Evolutionary conservation across 2,113 vertebrate species (phyloP).

Genomic region (Cololabis saira): DNA sequence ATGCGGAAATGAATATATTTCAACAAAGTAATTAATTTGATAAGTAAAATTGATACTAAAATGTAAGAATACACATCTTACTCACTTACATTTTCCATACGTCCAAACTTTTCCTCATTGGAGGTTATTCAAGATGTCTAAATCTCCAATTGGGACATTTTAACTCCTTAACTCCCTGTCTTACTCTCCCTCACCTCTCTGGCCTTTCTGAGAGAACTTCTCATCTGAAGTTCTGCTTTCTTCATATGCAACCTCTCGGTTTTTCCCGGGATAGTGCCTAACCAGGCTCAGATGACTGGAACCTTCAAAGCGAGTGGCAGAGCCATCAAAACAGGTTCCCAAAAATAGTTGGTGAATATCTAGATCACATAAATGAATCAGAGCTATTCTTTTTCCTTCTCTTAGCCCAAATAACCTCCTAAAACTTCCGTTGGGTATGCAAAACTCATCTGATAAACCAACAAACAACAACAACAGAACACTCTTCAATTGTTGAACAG

Average conservation of each 20-base stretch:
- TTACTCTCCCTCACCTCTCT: slow-evolving; percentile 13
- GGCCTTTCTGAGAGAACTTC: slow-evolving; percentile 13
- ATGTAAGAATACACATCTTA: no score
- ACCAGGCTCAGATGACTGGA: slow-evolving; percentile 25
- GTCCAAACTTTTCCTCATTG: no score
- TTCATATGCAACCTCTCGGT: slow-evolving; percentile 54
- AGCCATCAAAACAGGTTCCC: slow-evolving; percentile 41
- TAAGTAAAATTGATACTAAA: no score
- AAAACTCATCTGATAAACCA: slow-evolving; percentile 38
- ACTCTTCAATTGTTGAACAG: slow-evolving; percentile 56
- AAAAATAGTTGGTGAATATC: slow-evolving; percentile 42
- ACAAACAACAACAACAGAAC: slow-evolving; percentile 55
- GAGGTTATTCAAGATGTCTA: slow-evolving; percentile 10
- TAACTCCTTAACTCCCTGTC: neutral
- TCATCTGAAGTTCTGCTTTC: slow-evolving; percentile 50
- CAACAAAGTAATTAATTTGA: no score
- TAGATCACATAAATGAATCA: slow-evolving; percentile 55
- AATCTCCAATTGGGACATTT: neutral
- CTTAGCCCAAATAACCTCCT: slow-evolving; percentile 18
- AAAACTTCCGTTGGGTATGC: slow-evolving; percentile 34
- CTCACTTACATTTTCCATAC: no score
- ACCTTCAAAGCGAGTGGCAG: slow-evolving; percentile 38
- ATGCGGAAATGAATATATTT: no score
- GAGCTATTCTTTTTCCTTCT: slow-evolving; percentile 31
- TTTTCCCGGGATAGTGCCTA: slow-evolving; percentile 33